Conservation (phyloP, 2,113 vertebrate species). For the Pseudolaguvia tuberculata region DNA sequence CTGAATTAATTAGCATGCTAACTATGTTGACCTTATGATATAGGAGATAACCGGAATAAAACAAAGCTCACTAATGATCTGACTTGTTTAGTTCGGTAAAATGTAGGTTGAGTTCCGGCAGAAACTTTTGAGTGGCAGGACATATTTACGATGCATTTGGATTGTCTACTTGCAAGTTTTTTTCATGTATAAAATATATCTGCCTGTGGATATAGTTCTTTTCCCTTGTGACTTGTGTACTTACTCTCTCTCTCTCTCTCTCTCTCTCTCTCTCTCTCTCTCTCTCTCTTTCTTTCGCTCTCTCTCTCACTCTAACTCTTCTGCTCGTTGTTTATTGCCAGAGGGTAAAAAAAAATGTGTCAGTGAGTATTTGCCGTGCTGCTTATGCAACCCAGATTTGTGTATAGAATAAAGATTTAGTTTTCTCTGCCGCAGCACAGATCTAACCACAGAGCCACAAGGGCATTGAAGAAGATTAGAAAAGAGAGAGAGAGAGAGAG, state of each 20-base stretch:
- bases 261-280: neutral
- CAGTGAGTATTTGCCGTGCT: neutral
- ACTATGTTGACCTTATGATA: neutral
- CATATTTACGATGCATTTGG: neutral
- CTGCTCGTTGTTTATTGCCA: conserved; percentile 20
- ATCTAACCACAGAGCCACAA: neutral
- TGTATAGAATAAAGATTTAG: conserved; percentile 4
- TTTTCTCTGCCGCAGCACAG: neutral
- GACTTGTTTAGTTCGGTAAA: too few relatives aligned
- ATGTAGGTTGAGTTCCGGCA: neutral
- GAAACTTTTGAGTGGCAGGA: conserved; percentile 10
- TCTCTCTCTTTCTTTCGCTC: neutral
- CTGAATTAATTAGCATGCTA: neutral
- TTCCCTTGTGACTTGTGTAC: too few relatives aligned
- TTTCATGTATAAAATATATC: neutral
- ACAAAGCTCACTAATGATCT: neutral
- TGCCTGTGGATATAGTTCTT: neutral
- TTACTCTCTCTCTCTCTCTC: neutral
- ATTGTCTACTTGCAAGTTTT: neutral
- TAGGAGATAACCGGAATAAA: neutral
- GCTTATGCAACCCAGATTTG: conserved; percentile 28
- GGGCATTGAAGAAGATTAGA: neutral
- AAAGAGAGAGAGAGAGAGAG: neutral
- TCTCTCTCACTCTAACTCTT: neutral
- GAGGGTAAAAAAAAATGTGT: conserved; percentile 26